Evolutionary conservation across 2,797 vertebrate species (phyloP).

Genomic region (Catharus ustulatus): DNA sequence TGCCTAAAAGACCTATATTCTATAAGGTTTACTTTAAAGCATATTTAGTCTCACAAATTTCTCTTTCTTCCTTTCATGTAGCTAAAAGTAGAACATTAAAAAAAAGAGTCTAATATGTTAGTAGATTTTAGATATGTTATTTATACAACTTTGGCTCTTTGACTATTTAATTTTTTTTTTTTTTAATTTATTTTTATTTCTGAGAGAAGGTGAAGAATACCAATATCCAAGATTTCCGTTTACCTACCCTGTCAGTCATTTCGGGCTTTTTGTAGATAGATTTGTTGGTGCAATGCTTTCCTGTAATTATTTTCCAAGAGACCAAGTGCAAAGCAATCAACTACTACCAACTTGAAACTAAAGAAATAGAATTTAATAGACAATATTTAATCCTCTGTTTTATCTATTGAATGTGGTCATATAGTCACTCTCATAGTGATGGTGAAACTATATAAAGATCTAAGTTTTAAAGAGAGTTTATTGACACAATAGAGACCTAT

Average conservation of each 20-base stretch:
- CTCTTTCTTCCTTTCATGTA: neutral
- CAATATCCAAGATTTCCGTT: neutral
- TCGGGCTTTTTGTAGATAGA: neutral
- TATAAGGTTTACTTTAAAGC: neutral
- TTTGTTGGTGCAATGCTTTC: neutral
- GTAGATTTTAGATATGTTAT: neutral
- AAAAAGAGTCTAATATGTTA: neutral
- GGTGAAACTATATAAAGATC: neutral
- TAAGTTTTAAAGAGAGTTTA: neutral
- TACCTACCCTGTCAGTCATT: neutral
- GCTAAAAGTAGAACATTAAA: neutral
- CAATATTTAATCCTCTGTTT: neutral
- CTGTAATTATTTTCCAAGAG: neutral
- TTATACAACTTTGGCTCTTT: neutral
- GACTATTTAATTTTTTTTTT: neutral
- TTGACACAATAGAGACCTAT: neutral
- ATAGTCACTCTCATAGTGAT: neutral
- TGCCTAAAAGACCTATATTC: rapidly evolving
- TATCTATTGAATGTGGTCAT: neutral
- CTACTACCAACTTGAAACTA: neutral
- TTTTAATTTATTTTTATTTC: neutral
- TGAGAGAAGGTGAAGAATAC: neutral
- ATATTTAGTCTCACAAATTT: neutral
- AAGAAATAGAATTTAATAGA: neutral
- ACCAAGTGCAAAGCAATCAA: neutral